These are phyloP conservation scores for Oxyteleia sp. DNA, from an alignment of 2,888 invertebrate genomes.

Conservation along the genomic window DNA sequence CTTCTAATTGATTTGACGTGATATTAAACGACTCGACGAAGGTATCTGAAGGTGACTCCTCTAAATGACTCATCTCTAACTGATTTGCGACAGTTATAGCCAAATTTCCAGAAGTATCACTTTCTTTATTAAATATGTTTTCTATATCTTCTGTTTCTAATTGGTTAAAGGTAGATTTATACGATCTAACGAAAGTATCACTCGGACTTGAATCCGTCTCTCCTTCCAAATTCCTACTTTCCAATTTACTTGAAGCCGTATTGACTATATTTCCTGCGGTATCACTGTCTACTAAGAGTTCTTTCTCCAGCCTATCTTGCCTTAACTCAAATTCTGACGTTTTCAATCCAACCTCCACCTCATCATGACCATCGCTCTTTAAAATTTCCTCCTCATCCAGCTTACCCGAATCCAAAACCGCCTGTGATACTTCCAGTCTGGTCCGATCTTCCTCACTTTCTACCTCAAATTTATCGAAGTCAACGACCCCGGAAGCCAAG, in stretches of 20 bases:
- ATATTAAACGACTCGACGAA: background rate
- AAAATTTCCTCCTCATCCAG: too few relatives aligned
- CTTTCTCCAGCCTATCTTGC: background rate
- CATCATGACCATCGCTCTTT: too few relatives aligned
- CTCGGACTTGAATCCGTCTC: background rate
- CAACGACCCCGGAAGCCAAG: conserved; percentile 7
- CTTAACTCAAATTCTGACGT: background rate
- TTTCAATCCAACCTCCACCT: too few relatives aligned
- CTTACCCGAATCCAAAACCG: too few relatives aligned
- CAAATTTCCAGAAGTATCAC: background rate
- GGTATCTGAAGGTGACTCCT: background rate
- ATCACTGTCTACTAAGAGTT: background rate
- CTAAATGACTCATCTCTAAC: too few relatives aligned
- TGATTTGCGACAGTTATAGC: too few relatives aligned
- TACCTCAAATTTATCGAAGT: background rate
- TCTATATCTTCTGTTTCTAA: background rate
- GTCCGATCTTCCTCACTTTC: background rate
- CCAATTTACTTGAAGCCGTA: background rate
- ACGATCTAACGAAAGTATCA: background rate
- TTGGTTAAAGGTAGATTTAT: background rate
- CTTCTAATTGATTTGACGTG: background rate
- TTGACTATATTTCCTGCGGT: background rate
- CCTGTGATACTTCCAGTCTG: too few relatives aligned
- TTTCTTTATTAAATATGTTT: background rate
- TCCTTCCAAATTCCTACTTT: background rate